These are phyloP conservation scores for Apodemus speciosus DNA, from an alignment of 2,113 vertebrate species.

Conservation along the genomic window DNA sequence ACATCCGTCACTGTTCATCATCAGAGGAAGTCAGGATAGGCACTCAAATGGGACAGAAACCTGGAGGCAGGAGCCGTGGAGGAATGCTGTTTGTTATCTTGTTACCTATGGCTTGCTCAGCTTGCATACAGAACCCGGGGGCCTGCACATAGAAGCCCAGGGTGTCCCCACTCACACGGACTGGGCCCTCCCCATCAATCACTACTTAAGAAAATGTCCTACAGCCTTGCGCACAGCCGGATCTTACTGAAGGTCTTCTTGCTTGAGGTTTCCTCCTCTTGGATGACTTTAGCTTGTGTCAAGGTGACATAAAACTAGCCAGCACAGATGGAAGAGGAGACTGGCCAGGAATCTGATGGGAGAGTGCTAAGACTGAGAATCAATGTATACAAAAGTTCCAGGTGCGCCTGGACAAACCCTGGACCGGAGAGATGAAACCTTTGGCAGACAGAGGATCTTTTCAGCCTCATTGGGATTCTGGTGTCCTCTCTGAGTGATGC, in stretches of 20 bases:
- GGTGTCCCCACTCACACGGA: accelerated
- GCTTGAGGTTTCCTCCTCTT: neutral
- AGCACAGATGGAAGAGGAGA: neutral
- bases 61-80: neutral
- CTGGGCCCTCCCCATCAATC: neutral
- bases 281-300: neutral
- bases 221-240: neutral
- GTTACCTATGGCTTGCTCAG: neutral
- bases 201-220: neutral
- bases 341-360: neutral
- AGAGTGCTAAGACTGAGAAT: neutral
- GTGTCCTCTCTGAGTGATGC: neutral
- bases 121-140: neutral
- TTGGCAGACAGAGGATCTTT: neutral
- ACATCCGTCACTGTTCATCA: neutral
- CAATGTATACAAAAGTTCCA: accelerated
- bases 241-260: neutral
- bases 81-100: neutral
- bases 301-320: neutral
- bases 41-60: neutral
- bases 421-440: neutral
- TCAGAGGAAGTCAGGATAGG: neutral
- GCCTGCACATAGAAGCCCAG: neutral
- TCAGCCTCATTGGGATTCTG: accelerated
- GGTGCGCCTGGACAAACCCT: neutral